Conservation (phyloP, 2,888 invertebrate genomes). For the Drosophila conformis region DNA sequence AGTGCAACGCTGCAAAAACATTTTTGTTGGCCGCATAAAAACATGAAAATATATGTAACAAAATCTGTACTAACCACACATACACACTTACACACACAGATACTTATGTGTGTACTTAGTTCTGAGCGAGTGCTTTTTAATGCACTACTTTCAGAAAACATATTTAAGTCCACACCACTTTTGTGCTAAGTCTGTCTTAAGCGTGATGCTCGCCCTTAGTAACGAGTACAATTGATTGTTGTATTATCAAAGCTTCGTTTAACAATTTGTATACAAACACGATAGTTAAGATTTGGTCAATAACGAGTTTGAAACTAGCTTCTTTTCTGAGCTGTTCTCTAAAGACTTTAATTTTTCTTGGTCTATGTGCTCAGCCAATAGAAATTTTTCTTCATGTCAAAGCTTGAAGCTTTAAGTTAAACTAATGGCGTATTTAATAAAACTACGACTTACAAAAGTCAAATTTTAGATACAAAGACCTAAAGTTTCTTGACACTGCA, state of each 20-base stretch:
- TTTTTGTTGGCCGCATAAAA: constrained; percentile 61
- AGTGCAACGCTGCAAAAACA: constrained; percentile 57
- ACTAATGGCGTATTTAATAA: neutral
- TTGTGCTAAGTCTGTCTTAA: neutral
- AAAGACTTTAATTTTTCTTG: neutral
- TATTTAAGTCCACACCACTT: constrained; percentile 8
- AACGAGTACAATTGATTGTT: neutral
- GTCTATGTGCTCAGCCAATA: neutral
- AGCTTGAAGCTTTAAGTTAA: neutral
- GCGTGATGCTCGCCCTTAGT: neutral
- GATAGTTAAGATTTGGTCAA: neutral
- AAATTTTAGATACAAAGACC: neutral
- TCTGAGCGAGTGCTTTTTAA: constrained; percentile 36
- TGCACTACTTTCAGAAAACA: constrained; percentile 26
- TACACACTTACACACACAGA: constrained; percentile 14
- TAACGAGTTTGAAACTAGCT: neutral
- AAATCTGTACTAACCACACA: constrained; percentile 40
- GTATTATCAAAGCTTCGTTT: neutral
- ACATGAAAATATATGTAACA: constrained; percentile 63
- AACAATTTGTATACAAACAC: neutral
- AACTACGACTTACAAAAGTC: neutral
- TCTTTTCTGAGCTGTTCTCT: neutral
- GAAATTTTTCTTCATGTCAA: neutral
- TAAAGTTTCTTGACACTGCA: constrained; percentile 12
- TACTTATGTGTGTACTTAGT: constrained; percentile 26